phyloP scores from a whole-genome alignment of 2,797 vertebrate species.

The Tolypeutes matacus region DNA sequence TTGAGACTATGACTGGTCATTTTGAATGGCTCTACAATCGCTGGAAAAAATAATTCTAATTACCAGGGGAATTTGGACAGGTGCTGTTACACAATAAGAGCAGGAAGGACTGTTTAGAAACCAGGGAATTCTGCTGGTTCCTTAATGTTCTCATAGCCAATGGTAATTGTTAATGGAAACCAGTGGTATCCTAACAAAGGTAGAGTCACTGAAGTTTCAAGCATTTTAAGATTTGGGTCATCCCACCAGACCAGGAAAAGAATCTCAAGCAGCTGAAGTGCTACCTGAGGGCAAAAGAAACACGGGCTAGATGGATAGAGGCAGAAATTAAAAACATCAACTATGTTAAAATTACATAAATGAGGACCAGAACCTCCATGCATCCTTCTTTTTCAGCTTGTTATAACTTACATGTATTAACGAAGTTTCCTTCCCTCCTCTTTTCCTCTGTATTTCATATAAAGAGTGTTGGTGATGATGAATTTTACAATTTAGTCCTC shows the following conservation, averaged over 20 bases:
- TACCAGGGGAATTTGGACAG: too few species aligned
- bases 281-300: not conserved
- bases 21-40: not conserved
- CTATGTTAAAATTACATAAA: rapidly evolving
- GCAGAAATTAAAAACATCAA: not conserved
- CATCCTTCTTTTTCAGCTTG: rapidly evolving
- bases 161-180: not conserved
- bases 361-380: rapidly evolving
- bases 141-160: too few species aligned
- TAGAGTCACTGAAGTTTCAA: not conserved
- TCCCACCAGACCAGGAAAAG: not conserved
- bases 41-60: not conserved
- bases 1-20: too few species aligned
- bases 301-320: too few species aligned
- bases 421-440: not conserved
- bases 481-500: not conserved
- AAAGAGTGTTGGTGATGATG: not conserved
- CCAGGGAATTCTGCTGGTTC: too few species aligned
- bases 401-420: rapidly evolving
- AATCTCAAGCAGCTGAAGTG: too few species aligned
- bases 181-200: not conserved
- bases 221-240: not conserved
- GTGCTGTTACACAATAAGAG: rapidly evolving
- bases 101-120: too few species aligned
- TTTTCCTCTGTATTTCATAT: not conserved